A percentile compares a stretch with the other conserved stretches of the same genome.
These are phyloP conservation scores for Teleogryllus oceanicus DNA, from an alignment of 2,888 invertebrate species.

Conservation along the genomic window DNA sequence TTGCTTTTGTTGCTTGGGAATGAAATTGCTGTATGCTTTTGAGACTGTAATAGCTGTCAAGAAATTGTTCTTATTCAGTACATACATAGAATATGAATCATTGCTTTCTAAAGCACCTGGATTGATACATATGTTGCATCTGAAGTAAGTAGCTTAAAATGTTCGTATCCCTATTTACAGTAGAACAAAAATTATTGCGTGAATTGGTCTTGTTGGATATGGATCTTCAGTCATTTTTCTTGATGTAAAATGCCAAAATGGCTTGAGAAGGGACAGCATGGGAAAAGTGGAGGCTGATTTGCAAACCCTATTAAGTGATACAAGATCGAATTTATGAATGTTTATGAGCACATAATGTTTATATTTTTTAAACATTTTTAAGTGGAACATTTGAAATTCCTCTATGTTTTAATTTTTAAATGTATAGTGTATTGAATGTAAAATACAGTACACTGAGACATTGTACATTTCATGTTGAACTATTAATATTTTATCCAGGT, in stretches of 20 bases:
- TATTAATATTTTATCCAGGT: background rate
- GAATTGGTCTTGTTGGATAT: background rate
- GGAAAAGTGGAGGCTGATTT: background rate
- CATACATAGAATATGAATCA: background rate
- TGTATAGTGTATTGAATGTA: background rate
- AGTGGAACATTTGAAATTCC: background rate
- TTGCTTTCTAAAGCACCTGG: background rate
- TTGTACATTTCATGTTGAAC: slow-evolving; percentile 1
- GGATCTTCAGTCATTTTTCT: background rate
- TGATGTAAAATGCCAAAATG: background rate
- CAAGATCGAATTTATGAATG: background rate
- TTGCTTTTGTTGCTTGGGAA: too few species aligned
- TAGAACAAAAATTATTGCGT: too few species aligned
- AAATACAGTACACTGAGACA: background rate
- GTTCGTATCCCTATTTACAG: background rate
- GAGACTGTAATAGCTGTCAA: too few species aligned
- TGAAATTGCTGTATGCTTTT: too few species aligned
- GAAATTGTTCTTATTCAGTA: too few species aligned
- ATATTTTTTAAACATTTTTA: background rate
- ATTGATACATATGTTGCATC: background rate
- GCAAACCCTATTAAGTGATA: background rate
- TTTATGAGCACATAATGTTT: background rate
- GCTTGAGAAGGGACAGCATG: background rate
- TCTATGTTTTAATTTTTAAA: background rate
- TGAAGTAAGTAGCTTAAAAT: slow-evolving; percentile 5